phyloP scores from a whole-genome alignment of 2,888 invertebrate species.

The Ferrisia virgata region DNA sequence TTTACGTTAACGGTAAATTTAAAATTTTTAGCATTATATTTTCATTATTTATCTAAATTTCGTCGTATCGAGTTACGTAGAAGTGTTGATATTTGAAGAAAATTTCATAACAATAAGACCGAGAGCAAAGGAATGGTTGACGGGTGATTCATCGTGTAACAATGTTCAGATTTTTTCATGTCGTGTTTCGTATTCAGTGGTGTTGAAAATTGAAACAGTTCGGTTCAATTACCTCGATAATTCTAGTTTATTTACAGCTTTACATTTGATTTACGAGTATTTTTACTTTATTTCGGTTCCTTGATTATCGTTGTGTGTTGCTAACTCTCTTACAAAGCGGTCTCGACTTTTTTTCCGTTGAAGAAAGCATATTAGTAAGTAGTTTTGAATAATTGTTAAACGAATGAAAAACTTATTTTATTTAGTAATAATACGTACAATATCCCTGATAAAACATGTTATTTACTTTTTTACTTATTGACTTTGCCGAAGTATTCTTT shows the following conservation, averaged over 20 bases:
- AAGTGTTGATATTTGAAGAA: too few species aligned
- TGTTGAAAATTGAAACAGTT: not conserved
- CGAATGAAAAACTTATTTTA: conserved; percentile 34
- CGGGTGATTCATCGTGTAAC: not conserved
- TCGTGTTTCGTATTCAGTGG: not conserved
- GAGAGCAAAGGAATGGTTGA: not conserved
- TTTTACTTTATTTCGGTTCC: not conserved
- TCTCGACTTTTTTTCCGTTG: not conserved
- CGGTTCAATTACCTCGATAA: too few species aligned
- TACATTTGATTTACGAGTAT: not conserved
- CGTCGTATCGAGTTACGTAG: too few species aligned
- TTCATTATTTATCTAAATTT: too few species aligned
- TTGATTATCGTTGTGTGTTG: not conserved
- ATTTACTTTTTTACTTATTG: conserved; percentile 48
- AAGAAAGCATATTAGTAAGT: not conserved
- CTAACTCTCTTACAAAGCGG: too few species aligned
- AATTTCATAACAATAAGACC: too few species aligned
- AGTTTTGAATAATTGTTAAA: not conserved
- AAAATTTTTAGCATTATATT: too few species aligned
- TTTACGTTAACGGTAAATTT: too few species aligned
- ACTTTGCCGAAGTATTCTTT: conserved; percentile 77
- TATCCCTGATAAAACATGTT: not conserved
- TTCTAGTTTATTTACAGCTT: too few species aligned
- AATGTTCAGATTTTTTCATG: not conserved
- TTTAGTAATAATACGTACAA: not conserved